Base-by-base conservation (phyloP, 1,140 invertebrate species). In the Calephelis nemesis region DNA sequence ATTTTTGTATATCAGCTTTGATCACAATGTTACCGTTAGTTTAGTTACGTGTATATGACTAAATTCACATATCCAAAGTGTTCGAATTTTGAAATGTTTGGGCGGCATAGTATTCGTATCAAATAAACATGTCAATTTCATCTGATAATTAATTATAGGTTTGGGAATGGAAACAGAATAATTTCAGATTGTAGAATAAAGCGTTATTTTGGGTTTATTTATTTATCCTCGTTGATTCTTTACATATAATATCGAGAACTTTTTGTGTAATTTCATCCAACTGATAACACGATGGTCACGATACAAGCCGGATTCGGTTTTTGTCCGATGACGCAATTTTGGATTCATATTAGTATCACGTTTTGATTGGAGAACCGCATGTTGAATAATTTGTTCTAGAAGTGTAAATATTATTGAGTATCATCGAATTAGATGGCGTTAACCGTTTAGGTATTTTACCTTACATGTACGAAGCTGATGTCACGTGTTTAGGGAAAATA, bases 271-370 rank as follows among this genome's bases (percentile, higher is more conserved):
- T 78, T 78, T 76, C 70, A 45, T 67, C 67, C 68, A 70, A 69
- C 68, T 79, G 72, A 78, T 84, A 84, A 79, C 76, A 74, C 77
- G 76, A 70, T 74, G 71, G 75, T 84, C 79, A 82, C 79, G 79
- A 81, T 72, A 72, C 72, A 75, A 90, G 82, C 83, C 85, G 85
- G 87, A 88, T 88, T 77, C 79, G 74, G 63, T 74, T 83, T 88
- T 84, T 86, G 85, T 83, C 75, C 81, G 72, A 63, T 90, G 87
- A 90, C 84, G 87, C 66, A 85, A 90, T 70, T 74, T 47, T 63
- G 60, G 73, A 73, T 82, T 79, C 75, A 77, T 84, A 75, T 73
- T 81, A 79, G 75, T 73, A 73, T 77, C 75, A 77, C 69, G 69
- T 71, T 76, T 78, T 69, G 73, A 75, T 75, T 69, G 64, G 48